Evolutionary conservation across 2,888 invertebrate species (phyloP).

Genomic region (Ditylenchus weischeri): DNA sequence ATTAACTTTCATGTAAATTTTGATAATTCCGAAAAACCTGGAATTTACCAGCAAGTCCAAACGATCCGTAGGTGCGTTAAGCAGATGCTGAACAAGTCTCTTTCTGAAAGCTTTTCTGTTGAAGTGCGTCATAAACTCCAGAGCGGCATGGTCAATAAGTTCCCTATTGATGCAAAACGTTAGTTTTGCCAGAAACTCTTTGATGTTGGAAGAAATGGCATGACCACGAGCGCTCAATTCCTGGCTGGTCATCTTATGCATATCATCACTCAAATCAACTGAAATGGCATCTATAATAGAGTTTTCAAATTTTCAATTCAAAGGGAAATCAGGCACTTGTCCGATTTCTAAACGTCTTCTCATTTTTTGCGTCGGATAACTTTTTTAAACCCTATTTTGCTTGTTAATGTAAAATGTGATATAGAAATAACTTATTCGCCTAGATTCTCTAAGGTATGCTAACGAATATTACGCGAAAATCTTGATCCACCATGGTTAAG

Average conservation of each 20-base stretch:
- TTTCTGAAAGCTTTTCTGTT: conserved; percentile 40
- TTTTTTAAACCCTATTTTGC: too few species aligned
- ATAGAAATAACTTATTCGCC: too few species aligned
- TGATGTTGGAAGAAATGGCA: neutral
- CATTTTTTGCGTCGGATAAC: too few species aligned
- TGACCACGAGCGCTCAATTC: conserved; percentile 12
- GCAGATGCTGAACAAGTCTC: conserved; percentile 41
- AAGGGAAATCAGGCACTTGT: too few species aligned
- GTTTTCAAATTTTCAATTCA: too few species aligned
- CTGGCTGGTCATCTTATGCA: neutral
- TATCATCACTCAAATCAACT: conserved; percentile 14
- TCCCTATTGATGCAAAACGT: conserved; percentile 46
- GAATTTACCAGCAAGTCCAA: conserved; percentile 36
- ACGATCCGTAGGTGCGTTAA: conserved; percentile 37
- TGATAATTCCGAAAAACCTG: too few species aligned
- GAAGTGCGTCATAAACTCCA: conserved; percentile 43
- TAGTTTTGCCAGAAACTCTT: conserved; percentile 16
- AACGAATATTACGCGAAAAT: too few species aligned
- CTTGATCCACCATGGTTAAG: too few species aligned
- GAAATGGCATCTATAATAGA: neutral
- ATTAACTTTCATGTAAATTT: too few species aligned
- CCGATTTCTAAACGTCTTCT: too few species aligned
- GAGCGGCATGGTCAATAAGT: conserved; percentile 48
- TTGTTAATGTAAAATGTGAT: too few species aligned
- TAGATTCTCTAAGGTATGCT: too few species aligned